Evolutionary conservation across 2,113 vertebrate genomes (phyloP).

Genomic region (Tetrao urogallus): DNA sequence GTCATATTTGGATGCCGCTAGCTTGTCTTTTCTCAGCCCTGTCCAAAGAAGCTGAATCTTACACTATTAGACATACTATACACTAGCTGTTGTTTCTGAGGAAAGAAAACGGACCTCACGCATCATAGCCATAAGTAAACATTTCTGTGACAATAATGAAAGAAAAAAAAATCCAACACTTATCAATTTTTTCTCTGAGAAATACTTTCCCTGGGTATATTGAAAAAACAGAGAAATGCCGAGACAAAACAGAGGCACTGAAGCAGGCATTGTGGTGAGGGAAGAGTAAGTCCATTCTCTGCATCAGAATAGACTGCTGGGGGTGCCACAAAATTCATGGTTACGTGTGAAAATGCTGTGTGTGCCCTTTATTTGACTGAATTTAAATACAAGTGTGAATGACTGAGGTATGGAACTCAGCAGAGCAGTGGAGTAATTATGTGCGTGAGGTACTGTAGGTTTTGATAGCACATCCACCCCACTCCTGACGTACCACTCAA

Average conservation of each 20-base stretch:
- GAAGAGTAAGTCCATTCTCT: not conserved
- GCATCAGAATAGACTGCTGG: fast-evolving
- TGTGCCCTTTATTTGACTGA: not conserved
- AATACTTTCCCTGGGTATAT: too few relatives aligned
- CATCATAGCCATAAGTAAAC: not conserved
- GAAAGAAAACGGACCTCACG: not conserved
- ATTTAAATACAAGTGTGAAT: not conserved
- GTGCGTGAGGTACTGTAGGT: not conserved
- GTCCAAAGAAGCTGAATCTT: conserved; percentile 30
- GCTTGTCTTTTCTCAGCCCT: not conserved
- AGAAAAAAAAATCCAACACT: not conserved
- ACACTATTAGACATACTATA: not conserved
- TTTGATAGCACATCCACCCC: not conserved
- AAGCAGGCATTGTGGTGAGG: not conserved
- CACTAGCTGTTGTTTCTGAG: conserved; percentile 25
- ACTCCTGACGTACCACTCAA: not conserved
- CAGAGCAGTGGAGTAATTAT: not conserved
- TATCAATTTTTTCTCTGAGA: too few relatives aligned
- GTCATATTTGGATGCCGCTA: not conserved
- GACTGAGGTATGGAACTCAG: not conserved
- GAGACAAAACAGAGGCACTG: not conserved
- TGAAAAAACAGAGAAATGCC: not conserved
- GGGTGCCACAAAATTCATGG: not conserved
- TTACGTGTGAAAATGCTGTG: fast-evolving
- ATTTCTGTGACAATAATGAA: not conserved